Conservation (phyloP, 92 coral and sea anemone species). For the Ricordea florida region DNA sequence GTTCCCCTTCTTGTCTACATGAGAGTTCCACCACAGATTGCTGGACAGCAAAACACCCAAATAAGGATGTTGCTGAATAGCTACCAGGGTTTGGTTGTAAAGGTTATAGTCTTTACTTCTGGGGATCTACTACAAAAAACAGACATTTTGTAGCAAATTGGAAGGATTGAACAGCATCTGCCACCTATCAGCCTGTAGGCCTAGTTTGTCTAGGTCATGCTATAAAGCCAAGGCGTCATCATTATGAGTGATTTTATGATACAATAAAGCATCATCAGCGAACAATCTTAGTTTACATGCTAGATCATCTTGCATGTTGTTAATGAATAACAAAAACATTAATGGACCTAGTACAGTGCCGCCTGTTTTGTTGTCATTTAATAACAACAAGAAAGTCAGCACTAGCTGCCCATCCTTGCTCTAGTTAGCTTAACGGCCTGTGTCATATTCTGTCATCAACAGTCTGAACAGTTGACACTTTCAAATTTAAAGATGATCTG, state of each 20-base stretch:
- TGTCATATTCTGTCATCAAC: no score
- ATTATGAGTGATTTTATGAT: constrained; percentile 35
- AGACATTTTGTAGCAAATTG: not conserved
- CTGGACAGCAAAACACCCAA: not conserved
- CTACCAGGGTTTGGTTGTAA: constrained; percentile 1
- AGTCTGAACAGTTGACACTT: no score
- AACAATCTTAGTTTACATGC: constrained; percentile 27
- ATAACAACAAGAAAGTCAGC: no score
- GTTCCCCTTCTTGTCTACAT: constrained; percentile 32
- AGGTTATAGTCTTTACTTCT: constrained; percentile 9
- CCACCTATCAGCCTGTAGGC: not conserved
- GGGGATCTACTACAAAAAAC: not conserved
- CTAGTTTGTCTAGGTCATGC: not conserved
- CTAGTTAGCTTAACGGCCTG: no score
- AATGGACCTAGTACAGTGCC: constrained; percentile 43
- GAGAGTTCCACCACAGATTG: constrained; percentile 39
- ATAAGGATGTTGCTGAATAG: not conserved
- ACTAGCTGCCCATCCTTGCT: no score
- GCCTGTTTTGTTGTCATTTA: no score
- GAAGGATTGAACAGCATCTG: not conserved
- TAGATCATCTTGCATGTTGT: not conserved
- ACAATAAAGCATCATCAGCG: constrained; percentile 4
- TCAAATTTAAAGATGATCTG: no score
- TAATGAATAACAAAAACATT: constrained; percentile 12
- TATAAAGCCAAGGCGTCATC: not conserved